phyloP scores from a whole-genome alignment of 37 sponge, comb jelly and placozoan genomes.

The Spongilla lacustris region DNA sequence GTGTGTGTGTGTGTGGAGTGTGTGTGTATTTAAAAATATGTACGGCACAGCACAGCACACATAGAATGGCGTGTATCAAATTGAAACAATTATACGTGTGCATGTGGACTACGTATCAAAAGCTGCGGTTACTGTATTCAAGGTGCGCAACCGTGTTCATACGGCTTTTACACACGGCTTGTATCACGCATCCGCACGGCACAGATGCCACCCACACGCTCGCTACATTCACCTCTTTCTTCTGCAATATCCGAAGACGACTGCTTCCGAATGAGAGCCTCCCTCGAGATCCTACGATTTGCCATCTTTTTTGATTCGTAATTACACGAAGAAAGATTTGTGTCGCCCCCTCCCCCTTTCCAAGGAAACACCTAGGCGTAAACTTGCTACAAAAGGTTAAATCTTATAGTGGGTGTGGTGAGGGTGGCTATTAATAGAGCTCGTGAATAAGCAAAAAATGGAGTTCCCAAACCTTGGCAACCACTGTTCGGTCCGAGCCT shows the following conservation, averaged over 20 bases:
- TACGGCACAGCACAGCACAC: too few relatives aligned
- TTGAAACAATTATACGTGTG: too few relatives aligned
- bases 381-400: not conserved
- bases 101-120: not conserved
- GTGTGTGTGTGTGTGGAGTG: too few relatives aligned
- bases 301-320: not conserved
- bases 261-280: not conserved
- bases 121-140: not conserved
- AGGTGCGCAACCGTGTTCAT: too few relatives aligned
- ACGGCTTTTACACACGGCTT: not conserved
- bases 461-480: conserved; percentile 72
- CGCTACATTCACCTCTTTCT: not conserved
- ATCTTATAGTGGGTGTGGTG: not conserved
- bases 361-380: not conserved
- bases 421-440: not conserved
- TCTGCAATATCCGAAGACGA: not conserved
- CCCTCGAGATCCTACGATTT: not conserved
- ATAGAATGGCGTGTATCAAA: too few relatives aligned
- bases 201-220: not conserved
- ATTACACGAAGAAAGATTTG: not conserved
- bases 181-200: not conserved
- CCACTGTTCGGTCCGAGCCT: conserved; percentile 58
- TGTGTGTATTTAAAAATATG: too few relatives aligned
- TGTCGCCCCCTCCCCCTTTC: not conserved
- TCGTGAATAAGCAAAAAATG: conserved; percentile 25